Base-by-base conservation (phyloP, 2,888 invertebrate species). In the Mantis religiosa region DNA sequence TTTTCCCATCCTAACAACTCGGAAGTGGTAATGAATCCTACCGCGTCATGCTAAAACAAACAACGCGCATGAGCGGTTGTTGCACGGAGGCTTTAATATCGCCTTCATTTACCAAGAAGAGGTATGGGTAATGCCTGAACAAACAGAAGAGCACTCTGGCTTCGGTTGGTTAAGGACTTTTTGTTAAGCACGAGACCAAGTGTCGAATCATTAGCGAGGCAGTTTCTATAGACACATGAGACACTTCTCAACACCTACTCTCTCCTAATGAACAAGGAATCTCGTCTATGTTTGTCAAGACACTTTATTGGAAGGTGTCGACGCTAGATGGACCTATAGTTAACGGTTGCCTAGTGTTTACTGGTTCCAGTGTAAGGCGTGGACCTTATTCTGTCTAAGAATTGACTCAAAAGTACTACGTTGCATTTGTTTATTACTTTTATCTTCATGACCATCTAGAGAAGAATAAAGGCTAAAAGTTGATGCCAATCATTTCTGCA, bases 171-270 rank as follows among this genome's bases (percentile, higher is more conserved):
- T 34, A 47, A 85, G 85, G 41, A 47, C 41, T 85, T 27, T 20
- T 28, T 28, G 54, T 71, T 71, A 71, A 71, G 54, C 54, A 71
- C 20, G 25, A 71, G 54, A 20, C 54, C 12, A 71, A 82, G 87
- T 87, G 87, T 82, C 25, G n/a, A 87, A 41, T 87, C 87, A 87
- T 87, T 87, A 87, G 82, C 81, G 27, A 41, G 30, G 30, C 71
- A 15, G 71, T 87, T 82, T 30, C 82, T 87, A 82, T 87, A 34
- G 81, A 87, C 87, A 87, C 82, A 71, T 71, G 54, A 71, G 54
- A 71, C 54, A 71, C 54, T 71, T 71, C 54, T 54, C 47, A 47
- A 47, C 47, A 47, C 47, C 27, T 47, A 15, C 41, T 41, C 47
- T 41, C 25, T 3, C 12, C 85, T 85, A 85, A 85, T 85, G 85